These are phyloP conservation scores for Microplitis demolitor DNA, from an alignment of 1,140 invertebrate genomes.

Conservation along the genomic window DNA sequence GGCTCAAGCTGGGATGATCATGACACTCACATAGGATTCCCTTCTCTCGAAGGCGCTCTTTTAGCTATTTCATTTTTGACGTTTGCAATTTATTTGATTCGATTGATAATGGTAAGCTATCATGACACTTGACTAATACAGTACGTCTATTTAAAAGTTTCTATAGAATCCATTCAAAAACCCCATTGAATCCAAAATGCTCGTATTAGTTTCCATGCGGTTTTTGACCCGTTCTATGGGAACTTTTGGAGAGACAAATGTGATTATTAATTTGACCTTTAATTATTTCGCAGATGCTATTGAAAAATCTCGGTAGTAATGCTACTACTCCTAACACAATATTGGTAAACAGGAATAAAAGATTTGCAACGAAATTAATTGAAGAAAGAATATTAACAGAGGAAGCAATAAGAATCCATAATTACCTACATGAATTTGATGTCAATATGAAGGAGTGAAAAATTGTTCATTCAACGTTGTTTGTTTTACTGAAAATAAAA, in stretches of 20 bases:
- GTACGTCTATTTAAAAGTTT: too few relatives aligned
- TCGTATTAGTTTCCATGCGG: too few relatives aligned
- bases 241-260: constrained; percentile 66
- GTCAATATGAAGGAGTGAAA: too few relatives aligned
- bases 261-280: constrained; percentile 18
- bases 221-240: too few relatives aligned
- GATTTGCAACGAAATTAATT: constrained; percentile 35
- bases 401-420: neutral
- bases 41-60: constrained; percentile 77
- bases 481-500: too few relatives aligned
- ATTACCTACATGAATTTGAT: too few relatives aligned
- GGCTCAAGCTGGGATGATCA: constrained; percentile 35
- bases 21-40: constrained; percentile 66
- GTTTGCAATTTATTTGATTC: constrained; percentile 81
- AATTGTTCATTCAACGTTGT: too few relatives aligned
- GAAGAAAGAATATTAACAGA: constrained; percentile 43
- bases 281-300: constrained; percentile 42
- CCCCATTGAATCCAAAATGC: too few relatives aligned
- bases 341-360: constrained; percentile 45
- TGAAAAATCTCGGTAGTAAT: constrained; percentile 37
- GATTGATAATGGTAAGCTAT: constrained; percentile 75
- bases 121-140: too few relatives aligned
- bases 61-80: constrained; percentile 82
- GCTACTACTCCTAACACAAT: neutral
- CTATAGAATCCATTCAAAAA: too few relatives aligned